Conservation (phyloP, 2,113 vertebrate species). For the Hystrix cristata region DNA sequence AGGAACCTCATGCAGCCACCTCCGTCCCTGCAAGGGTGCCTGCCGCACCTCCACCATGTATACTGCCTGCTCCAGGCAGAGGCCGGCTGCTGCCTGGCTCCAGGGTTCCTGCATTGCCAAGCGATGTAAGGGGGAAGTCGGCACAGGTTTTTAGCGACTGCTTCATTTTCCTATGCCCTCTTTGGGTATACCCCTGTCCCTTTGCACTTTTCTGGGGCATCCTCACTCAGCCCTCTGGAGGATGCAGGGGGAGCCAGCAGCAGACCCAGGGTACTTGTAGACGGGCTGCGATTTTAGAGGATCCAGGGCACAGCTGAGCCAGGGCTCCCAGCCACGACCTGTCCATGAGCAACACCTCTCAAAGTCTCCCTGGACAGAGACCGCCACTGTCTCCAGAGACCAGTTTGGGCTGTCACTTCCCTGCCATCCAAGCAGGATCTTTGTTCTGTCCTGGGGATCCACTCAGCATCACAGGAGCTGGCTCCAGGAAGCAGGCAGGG, state of each 20-base stretch:
- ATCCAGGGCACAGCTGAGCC: accelerated
- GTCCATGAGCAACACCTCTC: not conserved
- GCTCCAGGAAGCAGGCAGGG: not conserved
- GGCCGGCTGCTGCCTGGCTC: not conserved
- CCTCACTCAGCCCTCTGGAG: too few species aligned
- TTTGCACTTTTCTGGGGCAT: not conserved
- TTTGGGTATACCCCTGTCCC: not conserved
- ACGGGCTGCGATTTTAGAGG: accelerated
- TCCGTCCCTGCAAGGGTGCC: not conserved
- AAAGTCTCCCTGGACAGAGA: not conserved
- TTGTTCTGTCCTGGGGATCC: not conserved
- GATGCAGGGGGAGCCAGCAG: not conserved
- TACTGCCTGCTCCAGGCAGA: not conserved
- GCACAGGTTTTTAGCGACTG: not conserved
- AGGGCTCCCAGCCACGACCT: not conserved
- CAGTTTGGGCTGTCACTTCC: not conserved
- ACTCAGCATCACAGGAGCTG: too few species aligned
- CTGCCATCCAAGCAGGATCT: not conserved
- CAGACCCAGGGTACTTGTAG: accelerated
- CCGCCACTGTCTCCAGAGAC: not conserved
- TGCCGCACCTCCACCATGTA: accelerated
- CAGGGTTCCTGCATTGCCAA: not conserved
- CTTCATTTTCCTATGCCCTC: not conserved
- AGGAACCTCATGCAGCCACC: not conserved
- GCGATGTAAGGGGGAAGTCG: not conserved